Percentiles rank a stretch among this genome's conserved stretches.
Evolutionary conservation across 2,888 invertebrate species (phyloP).

Genomic region (Sarcophaga rosellei): DNA sequence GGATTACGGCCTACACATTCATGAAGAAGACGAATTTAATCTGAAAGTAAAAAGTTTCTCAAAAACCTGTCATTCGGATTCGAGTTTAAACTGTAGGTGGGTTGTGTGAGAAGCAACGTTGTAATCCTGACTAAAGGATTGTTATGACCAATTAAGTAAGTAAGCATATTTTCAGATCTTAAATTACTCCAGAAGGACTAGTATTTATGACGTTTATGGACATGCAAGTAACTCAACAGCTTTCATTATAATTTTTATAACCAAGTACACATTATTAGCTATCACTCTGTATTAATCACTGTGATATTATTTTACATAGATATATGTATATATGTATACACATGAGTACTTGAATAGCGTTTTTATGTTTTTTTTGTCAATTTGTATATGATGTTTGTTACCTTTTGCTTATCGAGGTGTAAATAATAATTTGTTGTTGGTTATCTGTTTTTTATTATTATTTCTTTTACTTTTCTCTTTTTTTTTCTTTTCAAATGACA

Average conservation of each 20-base stretch:
- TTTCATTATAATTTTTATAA: not conserved
- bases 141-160: no score
- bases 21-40: no score
- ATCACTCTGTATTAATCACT: not conserved
- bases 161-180: no score
- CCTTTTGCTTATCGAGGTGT: constrained; percentile 72
- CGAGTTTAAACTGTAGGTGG: no score
- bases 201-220: not conserved
- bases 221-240: not conserved
- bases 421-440: constrained; percentile 70
- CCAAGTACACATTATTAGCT: not conserved
- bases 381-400: constrained; percentile 72
- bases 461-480: not conserved
- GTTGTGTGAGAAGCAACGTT: no score
- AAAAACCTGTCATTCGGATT: no score
- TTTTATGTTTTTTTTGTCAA: not conserved
- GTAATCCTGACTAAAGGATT: no score
- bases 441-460: constrained; percentile 65
- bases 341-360: constrained; percentile 28
- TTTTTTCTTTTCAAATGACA: constrained; percentile 54
- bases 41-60: no score
- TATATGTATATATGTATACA: constrained; percentile 7
- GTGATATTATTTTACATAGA: not conserved
- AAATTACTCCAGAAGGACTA: no score
- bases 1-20: no score